Base-by-base conservation (phyloP, 2,888 invertebrate species). In the Dynastes maya region DNA sequence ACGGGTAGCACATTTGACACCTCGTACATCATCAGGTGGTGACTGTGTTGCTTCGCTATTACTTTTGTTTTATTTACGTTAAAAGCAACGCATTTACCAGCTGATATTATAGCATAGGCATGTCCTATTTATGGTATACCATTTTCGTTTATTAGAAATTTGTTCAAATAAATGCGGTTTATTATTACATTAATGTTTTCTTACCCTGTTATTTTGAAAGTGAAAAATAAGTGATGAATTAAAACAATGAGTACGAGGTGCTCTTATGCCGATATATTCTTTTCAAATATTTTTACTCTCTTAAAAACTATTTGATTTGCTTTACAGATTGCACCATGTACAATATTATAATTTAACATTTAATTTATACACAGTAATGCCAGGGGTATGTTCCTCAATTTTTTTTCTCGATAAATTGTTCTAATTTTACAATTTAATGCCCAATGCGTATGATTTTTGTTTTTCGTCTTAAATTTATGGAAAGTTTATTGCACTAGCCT, bases 301-400 rank as follows among this genome's bases (percentile, higher is more conserved):
- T 84, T 81, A 83, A 84, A 70, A 82, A 84, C 76, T 78, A 78
- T 80, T 75, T 78, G 67, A 80, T 78, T 78, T 77, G 86, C 86
- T 87, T 86, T 87, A 87, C 87, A 88, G 86, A 88, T 88, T 88
- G 88, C 88, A 88, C 88, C 88, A 86, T 87, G 86, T 87, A 88
- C 86, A 87, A 85, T 80, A 85, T 87, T 86, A 86, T 86, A 87
- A 82, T 83, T 82, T 81, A 81, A 88, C 86, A 86, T 87, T 87
- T 82, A 86, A 74, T 79, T 86, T 87, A 85, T 88, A 88, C 87
- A 88, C 84, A 85, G 85, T 86, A 87, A 88, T 89, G 89, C 89
- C 89, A 89, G 88, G 88, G 88, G 85, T 89, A 85, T 85, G 89
- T 89, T 89, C 89, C 89, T 88, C 85, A 79, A 55, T 77, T 79